Evolutionary conservation across 2,888 invertebrate genomes (phyloP).

Genomic region (Noctuana brunneofusca): DNA sequence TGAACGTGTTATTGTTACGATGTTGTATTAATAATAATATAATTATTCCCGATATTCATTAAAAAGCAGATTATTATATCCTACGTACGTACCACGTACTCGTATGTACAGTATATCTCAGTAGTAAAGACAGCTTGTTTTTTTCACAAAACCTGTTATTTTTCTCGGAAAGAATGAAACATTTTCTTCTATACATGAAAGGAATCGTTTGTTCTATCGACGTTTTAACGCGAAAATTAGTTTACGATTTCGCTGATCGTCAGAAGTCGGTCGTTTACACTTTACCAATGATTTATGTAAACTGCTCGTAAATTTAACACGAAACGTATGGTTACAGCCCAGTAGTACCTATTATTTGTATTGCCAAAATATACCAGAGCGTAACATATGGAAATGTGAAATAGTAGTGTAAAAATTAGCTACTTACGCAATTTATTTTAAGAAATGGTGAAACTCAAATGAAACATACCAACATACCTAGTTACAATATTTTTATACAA

Average conservation of each 20-base stretch:
- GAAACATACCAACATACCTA: conserved; percentile 6
- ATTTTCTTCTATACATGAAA: conserved; percentile 24
- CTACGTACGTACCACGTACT: background rate
- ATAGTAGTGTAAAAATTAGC: background rate
- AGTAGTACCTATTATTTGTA: conserved; percentile 21
- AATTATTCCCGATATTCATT: no score
- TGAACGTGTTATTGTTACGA: no score
- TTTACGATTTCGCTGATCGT: conserved; percentile 30
- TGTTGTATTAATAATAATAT: no score
- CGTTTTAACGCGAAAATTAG: conserved; percentile 30
- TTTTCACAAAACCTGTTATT: conserved; percentile 10
- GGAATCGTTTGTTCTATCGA: conserved; percentile 29
- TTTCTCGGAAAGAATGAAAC: conserved; percentile 12
- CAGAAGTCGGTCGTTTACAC: conserved; percentile 29
- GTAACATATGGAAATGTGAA: conserved; percentile 1
- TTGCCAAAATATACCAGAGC: conserved; percentile 6
- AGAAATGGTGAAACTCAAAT: conserved; percentile 1
- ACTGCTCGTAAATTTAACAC: conserved; percentile 28
- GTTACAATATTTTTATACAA: background rate
- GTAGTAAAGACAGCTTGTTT: conserved; percentile 5
- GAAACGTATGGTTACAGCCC: conserved; percentile 19
- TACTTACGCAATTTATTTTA: background rate
- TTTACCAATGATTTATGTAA: conserved; percentile 30
- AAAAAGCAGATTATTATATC: conserved; percentile 2
- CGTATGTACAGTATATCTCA: background rate